Conservation (phyloP, 2,888 invertebrate species). For the Hecatera dysodea region DNA sequence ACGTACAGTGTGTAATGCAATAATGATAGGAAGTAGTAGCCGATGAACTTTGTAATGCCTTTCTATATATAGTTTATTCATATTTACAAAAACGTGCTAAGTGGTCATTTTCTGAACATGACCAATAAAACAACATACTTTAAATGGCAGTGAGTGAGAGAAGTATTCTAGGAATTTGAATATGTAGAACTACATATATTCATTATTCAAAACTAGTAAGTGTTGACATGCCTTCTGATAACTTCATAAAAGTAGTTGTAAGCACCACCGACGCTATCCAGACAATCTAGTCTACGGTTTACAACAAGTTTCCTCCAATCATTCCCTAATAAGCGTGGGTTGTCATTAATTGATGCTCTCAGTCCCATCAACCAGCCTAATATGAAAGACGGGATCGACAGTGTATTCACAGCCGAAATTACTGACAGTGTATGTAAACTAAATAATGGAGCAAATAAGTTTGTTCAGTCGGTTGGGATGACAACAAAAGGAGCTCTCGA, state of each 20-base stretch:
- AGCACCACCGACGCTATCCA: conserved; percentile 2
- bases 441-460: conserved; percentile 62
- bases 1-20: conserved; percentile 18
- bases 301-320: conserved; percentile 42
- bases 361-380: conserved; percentile 27
- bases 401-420: conserved; percentile 38
- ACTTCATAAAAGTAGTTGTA: neutral
- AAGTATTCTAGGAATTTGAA: conserved; percentile 12
- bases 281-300: conserved; percentile 28
- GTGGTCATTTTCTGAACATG: conserved; percentile 43
- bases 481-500: conserved; percentile 79
- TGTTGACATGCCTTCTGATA: conserved; percentile 15
- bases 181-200: neutral
- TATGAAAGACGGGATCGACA: conserved; percentile 40
- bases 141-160: conserved; percentile 21
- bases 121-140: conserved; percentile 33
- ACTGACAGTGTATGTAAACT: conserved; percentile 48
- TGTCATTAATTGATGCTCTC: conserved; percentile 37
- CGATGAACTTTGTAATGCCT: conserved; percentile 57
- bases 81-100: conserved; percentile 57
- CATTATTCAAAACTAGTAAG: conserved; percentile 18
- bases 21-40: conserved; percentile 50
- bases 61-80: conserved; percentile 43
- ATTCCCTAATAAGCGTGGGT: conserved; percentile 33
- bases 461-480: conserved; percentile 66